Conservation (phyloP, 2,888 invertebrate genomes). For the Anaspis maculata region DNA sequence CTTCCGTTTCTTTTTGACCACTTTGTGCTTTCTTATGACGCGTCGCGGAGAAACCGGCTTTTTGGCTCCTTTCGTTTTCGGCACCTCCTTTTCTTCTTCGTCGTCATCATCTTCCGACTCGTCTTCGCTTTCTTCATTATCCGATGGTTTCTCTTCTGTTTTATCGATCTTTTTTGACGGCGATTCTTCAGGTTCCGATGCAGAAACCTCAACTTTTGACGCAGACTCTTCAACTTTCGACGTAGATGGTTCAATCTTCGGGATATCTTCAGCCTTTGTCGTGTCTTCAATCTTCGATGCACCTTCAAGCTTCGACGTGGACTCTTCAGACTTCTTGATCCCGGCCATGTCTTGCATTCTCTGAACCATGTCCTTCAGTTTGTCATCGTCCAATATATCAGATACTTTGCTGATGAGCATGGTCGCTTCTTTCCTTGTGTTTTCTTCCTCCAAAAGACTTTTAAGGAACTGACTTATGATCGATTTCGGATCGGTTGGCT, state of each 20-base stretch:
- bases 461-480: slow-evolving; percentile 11
- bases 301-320: slow-evolving; percentile 1
- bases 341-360: slow-evolving; percentile 1
- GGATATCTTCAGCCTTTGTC: too few relatives aligned
- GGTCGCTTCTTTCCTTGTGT: slow-evolving; percentile 9
- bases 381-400: slow-evolving; percentile 10
- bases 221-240: too few relatives aligned
- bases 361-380: too few relatives aligned
- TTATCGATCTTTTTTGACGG: slow-evolving; percentile 40
- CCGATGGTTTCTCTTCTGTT: slow-evolving; percentile 38
- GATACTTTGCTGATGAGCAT: slow-evolving; percentile 12
- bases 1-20: slow-evolving; percentile 20
- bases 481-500: slow-evolving; percentile 6
- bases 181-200: neutral
- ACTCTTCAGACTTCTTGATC: neutral
- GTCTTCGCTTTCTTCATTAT: slow-evolving; percentile 8
- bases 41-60: neutral
- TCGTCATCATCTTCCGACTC: slow-evolving; percentile 10
- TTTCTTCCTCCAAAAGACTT: slow-evolving; percentile 8
- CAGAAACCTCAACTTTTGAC: neutral
- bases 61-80: neutral
- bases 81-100: slow-evolving; percentile 1
- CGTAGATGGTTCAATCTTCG: too few relatives aligned
- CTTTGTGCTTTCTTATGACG: slow-evolving; percentile 7
- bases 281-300: too few relatives aligned